Conservation (phyloP, 2,797 vertebrate genomes). For the Euthynnus affinis region DNA sequence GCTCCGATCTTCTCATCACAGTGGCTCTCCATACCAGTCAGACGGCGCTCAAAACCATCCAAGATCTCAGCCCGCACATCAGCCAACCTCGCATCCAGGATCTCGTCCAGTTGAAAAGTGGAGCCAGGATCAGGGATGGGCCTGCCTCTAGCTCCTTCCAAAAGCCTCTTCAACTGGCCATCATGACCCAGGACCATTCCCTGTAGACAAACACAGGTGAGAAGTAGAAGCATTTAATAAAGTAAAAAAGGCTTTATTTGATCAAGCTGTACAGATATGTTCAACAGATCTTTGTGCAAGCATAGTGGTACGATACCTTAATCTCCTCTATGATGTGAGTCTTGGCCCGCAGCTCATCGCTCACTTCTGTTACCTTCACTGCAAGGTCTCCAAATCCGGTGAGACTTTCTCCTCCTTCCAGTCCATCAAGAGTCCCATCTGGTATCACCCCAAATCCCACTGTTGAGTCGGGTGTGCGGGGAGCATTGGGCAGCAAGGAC, state of each 20-base stretch:
- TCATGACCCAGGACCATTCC: slow-evolving; percentile 96
- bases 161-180: slow-evolving; percentile 91
- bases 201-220: slow-evolving; percentile 45
- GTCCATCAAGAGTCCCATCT: slow-evolving; percentile 85
- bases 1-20: slow-evolving; percentile 91
- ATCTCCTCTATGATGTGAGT: slow-evolving; percentile 91
- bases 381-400: slow-evolving; percentile 89
- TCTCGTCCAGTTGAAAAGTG: slow-evolving; percentile 87
- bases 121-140: slow-evolving; percentile 86
- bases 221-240: neutral
- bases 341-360: slow-evolving; percentile 90
- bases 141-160: slow-evolving; percentile 83
- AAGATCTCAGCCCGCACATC: slow-evolving; percentile 89
- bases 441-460: slow-evolving; percentile 92
- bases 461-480: slow-evolving; percentile 78
- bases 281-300: neutral
- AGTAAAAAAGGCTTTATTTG: neutral
- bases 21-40: slow-evolving; percentile 88
- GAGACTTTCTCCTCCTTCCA: slow-evolving; percentile 83
- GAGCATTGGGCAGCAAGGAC: slow-evolving; percentile 84
- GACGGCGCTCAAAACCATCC: slow-evolving; percentile 92
- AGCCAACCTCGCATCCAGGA: slow-evolving; percentile 89
- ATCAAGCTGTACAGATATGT: neutral
- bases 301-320: slow-evolving; percentile 61
- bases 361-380: slow-evolving; percentile 93